Base-by-base conservation (phyloP, 2,888 invertebrate genomes). In the Pammene aurita region DNA sequence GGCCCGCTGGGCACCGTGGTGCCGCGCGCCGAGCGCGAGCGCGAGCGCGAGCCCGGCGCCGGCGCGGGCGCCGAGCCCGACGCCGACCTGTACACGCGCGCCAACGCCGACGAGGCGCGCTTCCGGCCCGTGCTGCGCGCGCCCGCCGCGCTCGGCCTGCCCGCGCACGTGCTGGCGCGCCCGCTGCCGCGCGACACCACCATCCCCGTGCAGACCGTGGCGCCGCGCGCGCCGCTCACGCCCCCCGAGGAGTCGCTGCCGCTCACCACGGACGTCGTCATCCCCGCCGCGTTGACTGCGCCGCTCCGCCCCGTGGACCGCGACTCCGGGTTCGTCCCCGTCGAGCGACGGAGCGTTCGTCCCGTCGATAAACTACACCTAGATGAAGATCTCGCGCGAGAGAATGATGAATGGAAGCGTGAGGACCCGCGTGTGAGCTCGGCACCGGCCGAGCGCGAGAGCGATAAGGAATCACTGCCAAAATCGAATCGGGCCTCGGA, bases 1-100 rank as follows among this genome's bases (percentile, higher is more conserved):
- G 96, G 95, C 91, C 96, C 96, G 66, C 88, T 95, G 83, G 96
- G 96, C 78, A 95, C 95, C 71, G 96, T 96, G 76, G 94, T 94
- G 83, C 94, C 88, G 41, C 55, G 67, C 55, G 55, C 54, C 38
- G 61, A 46, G 46, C 67, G 44, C n/a, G 26, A 48, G 93, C 89
- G 2, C 26, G 26, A 26, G 26, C 74, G 75, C 71, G 77, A 46
- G 93, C 89, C 73, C 70, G 52, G 1, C 80, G 72, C 73, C 70
- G 52, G 2, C 80, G 72, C 88, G 85, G 72, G 87, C 87, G 75
- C n/a, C 71, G 77, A 46, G 93, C 89, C 73, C 70, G 52, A 10
- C 80, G 72, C 73, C 70, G 52, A n/a, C n/a, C n/a, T n/a, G n/a
- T n/a, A n/a, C n/a, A n/a, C n/a, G n/a, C n/a, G n/a, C n/a, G 79